Evolutionary conservation across 2,113 vertebrate genomes (phyloP), one percentile per base, ranked within the genome.

Genomic region (Mesembrinibis cayennensis): DNA sequence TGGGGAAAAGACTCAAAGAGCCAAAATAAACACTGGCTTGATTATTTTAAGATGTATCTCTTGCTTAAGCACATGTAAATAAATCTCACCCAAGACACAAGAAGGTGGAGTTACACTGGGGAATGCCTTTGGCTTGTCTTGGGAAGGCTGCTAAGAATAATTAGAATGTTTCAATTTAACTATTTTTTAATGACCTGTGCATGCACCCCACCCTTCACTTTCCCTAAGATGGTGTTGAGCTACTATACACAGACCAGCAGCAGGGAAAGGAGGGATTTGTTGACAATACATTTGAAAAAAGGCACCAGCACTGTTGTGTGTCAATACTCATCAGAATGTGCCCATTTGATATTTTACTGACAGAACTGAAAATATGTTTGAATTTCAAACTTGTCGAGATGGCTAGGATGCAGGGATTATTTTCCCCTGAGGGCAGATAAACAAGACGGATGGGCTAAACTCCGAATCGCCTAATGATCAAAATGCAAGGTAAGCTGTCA

Each of bases 351-450:
- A 95, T 95, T 97, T 97, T 94, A 96, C 95, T 93, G 96, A 96
- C 96, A 97, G 89, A 95, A 96, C 63, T 84, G 91, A 96, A 98
- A 97, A 97, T 97, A 96, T 90, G 94, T 96, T 93, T 96, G 96
- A 97, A 97, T 97, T 97, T 97, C 95, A 97, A 89, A 97, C 95
- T 96, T 96, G 96, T 94, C 5, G 71, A 95, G 93, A 96, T 96
- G 88, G 83, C 88, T 94, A 71, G 93, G 95, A 95, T 96, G 96
- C 87, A 96, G 91, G 87, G 87, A 96, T 95, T 97, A 97, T 96
- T 96, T 97, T 96, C 96, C 96, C 96, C 96, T 55, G 88, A 97
- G 96, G 96, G 91, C 94, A 97, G 94, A 98, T 97, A 97, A 97
- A 98, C 91, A 98, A 97, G 97, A 97, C 6, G 79, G 95, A 97